Base-by-base conservation (phyloP, 2,797 vertebrate genomes). In the Sebastolobus alascanus region DNA sequence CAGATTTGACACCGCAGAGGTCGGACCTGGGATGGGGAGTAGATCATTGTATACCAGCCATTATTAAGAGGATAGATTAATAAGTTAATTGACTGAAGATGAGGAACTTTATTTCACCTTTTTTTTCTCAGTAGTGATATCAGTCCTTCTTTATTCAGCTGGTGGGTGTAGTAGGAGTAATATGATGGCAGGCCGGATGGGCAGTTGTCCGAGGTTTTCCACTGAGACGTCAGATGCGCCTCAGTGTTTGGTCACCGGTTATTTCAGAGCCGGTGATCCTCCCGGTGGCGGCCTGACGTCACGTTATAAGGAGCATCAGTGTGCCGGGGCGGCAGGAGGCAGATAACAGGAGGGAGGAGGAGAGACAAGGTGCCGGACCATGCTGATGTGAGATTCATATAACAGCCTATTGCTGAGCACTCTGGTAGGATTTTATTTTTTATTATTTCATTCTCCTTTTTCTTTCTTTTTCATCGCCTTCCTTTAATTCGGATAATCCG, bases 261-360 rank as follows among this genome's bases (percentile, higher is more conserved):
- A 95, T 95, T 95, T 95, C 92, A 8, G 91, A 90, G 70, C 73
- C 80, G 13, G 89, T 90, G 90, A 89, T 78, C 75, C 77, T 80
- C 83, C 38, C 82, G 87, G 87, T 16, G 40, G 40, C 81, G 84
- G 85, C 79, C 86, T 95, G 94, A 95, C 94, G 94, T 95, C 94
- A 95, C 18, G 70, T 59, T 81, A 89, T 84, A 90, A 91, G 91
- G 90, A 90, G 40, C 77, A 66, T 25, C 25, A 25, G 25, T 25
- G 84, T 18, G 70, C 77, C 83, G 84, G 87, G 61, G 89, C 68
- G 73, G 75, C 81, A 16, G 18, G 16, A 61, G 83, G 63, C 75
- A 75, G 43, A 87, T 14, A 59, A 43, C 54, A 25, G 59, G 18
- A 11, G 27, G 18, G 18, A 20, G 46, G 46, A 38, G 54, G 10